phyloP scores from a whole-genome alignment of 2,888 invertebrate species.

The Nephrotoma flavescens region DNA sequence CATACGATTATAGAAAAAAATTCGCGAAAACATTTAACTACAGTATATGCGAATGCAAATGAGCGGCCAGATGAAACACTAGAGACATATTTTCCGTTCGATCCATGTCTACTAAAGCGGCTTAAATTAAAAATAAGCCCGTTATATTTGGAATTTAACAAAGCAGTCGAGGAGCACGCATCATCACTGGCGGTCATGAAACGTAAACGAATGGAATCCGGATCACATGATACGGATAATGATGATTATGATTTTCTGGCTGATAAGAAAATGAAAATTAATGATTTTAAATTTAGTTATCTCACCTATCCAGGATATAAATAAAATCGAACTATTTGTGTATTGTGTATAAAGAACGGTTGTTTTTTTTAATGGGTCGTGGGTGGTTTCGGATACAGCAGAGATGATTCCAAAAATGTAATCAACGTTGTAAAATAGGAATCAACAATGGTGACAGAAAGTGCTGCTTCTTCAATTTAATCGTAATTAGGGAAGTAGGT shows the following conservation, averaged over 20 bases:
- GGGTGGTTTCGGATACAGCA: too few species aligned
- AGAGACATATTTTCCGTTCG: slow-evolving; percentile 76
- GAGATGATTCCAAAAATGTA: too few species aligned
- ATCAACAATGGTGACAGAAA: too few species aligned
- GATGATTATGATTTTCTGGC: slow-evolving; percentile 26
- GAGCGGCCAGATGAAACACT: slow-evolving; percentile 28
- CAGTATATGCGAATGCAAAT: slow-evolving; percentile 34
- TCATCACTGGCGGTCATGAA: slow-evolving; percentile 3
- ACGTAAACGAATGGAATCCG: slow-evolving; percentile 26
- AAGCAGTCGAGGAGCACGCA: slow-evolving; percentile 9
- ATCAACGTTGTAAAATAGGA: too few species aligned
- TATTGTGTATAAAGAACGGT: too few species aligned
- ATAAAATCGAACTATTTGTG: neutral
- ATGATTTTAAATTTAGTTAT: neutral
- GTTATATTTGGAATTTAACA: slow-evolving; percentile 36
- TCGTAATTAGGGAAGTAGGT: too few species aligned
- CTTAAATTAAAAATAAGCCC: slow-evolving; percentile 32
- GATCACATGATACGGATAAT: slow-evolving; percentile 19
- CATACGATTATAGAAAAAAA: slow-evolving; percentile 81
- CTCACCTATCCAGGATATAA: neutral
- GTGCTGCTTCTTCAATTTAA: too few species aligned
- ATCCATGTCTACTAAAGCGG: slow-evolving; percentile 61
- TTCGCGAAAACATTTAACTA: slow-evolving; percentile 42
- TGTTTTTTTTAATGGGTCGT: too few species aligned
- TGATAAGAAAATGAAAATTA: slow-evolving; percentile 23